These are phyloP conservation scores for Lithobius niger DNA, from an alignment of 1,140 invertebrate species.

Conservation along the genomic window DNA sequence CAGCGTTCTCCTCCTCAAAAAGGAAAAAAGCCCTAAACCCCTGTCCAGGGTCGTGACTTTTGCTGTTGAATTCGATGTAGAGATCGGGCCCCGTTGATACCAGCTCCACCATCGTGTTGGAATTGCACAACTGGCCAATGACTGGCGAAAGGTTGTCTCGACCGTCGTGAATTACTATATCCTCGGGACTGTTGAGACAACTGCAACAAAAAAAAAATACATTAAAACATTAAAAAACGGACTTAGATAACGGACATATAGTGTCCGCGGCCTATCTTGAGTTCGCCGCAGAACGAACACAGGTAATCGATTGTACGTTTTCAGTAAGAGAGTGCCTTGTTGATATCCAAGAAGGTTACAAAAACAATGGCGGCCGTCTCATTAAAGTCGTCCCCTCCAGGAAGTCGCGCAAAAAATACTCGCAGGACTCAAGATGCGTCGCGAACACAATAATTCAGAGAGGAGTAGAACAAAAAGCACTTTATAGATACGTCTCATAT, in stretches of 20 bases:
- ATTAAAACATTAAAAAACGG: conserved; percentile 7
- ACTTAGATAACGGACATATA: neutral
- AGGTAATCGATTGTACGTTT: too few relatives aligned
- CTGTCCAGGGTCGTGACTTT: conserved; percentile 62
- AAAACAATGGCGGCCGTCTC: too few relatives aligned
- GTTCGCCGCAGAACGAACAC: too few relatives aligned
- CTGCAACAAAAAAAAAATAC: conserved; percentile 35
- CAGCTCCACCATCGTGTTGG: conserved; percentile 55
- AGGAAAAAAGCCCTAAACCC: conserved; percentile 72
- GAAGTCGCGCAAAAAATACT: too few relatives aligned
- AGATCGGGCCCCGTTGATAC: conserved; percentile 64
- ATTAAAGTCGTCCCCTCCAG: too few relatives aligned
- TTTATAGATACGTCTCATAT: too few relatives aligned
- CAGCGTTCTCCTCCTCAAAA: conserved; percentile 34
- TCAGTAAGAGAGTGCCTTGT: too few relatives aligned
- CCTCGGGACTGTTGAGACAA: conserved; percentile 62
- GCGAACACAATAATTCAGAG: too few relatives aligned
- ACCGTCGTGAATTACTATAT: conserved; percentile 65
- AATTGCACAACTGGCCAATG: conserved; percentile 67
- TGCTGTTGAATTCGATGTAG: conserved; percentile 64
- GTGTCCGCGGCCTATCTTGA: too few relatives aligned
- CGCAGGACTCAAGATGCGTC: too few relatives aligned
- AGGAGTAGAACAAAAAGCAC: too few relatives aligned
- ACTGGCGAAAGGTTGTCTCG: conserved; percentile 43
- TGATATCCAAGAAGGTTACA: too few relatives aligned